Percentiles rank a stretch among this genome's conserved stretches.
phyloP scores from a whole-genome alignment of 2,113 vertebrate species.

The Orthochromis indermauri region DNA sequence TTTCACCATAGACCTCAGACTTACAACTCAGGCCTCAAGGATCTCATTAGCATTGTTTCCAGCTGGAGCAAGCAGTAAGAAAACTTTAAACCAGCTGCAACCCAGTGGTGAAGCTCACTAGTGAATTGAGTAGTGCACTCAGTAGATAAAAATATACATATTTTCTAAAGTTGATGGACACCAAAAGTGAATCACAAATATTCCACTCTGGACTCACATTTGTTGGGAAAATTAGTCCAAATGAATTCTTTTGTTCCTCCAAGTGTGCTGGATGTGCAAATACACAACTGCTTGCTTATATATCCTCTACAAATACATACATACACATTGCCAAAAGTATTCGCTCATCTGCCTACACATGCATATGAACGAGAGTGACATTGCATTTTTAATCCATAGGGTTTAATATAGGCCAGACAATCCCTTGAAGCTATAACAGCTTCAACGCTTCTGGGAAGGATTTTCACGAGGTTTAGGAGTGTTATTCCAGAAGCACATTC shows the following conservation, averaged over 20 bases:
- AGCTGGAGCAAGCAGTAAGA: neutral
- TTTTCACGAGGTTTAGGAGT: neutral
- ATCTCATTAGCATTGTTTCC: neutral
- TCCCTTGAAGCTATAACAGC: neutral
- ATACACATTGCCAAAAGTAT: neutral
- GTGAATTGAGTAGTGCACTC: neutral
- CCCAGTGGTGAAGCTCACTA: neutral
- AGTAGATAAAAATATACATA: neutral
- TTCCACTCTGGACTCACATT: neutral
- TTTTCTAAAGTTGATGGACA: neutral
- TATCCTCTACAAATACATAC: neutral
- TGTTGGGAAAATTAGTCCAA: neutral
- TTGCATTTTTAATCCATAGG: neutral
- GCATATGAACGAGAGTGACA: neutral
- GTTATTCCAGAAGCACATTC: neutral
- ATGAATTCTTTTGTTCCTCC: neutral
- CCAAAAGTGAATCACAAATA: neutral
- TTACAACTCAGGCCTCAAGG: neutral
- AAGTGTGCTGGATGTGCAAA: neutral
- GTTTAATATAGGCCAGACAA: neutral
- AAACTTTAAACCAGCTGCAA: neutral
- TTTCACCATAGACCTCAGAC: neutral
- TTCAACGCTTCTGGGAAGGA: neutral
- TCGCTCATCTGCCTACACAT: neutral
- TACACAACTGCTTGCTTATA: neutral